A percentile compares a stretch with the other conserved stretches of the same genome.
phyloP scores from a whole-genome alignment of 2,888 invertebrate genomes.

The Dasysyrphus albostriatus region DNA sequence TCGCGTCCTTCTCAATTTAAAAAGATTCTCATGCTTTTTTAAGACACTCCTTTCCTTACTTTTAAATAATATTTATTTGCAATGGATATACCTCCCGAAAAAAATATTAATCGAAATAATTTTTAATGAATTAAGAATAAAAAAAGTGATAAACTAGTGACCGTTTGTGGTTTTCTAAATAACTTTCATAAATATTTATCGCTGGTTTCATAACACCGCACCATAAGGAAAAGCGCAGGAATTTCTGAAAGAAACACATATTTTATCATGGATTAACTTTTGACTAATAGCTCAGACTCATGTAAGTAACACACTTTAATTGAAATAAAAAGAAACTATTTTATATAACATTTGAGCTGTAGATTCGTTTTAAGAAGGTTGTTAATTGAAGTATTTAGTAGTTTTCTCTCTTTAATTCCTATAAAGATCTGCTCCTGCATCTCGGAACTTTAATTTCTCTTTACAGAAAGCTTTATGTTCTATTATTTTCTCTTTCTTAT shows the following conservation, averaged over 20 bases:
- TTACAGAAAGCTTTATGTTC: neutral
- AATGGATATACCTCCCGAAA: neutral
- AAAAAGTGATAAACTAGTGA: neutral
- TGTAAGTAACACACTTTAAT: slow-evolving; percentile 18
- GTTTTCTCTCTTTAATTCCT: neutral
- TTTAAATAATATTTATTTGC: neutral
- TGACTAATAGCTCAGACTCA: slow-evolving; percentile 40
- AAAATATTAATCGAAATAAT: neutral
- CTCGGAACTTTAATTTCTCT: neutral
- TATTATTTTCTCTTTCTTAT: neutral
- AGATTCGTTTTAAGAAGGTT: neutral
- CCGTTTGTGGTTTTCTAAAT: neutral
- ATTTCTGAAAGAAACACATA: slow-evolving; percentile 12
- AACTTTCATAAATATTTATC: slow-evolving; percentile 7
- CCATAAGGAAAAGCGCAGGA: slow-evolving; percentile 19
- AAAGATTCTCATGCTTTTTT: neutral
- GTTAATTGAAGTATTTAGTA: neutral
- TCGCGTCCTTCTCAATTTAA: slow-evolving; percentile 2
- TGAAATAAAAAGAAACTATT: neutral
- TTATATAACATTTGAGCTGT: slow-evolving; percentile 13
- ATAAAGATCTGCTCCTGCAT: neutral
- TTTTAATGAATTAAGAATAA: neutral
- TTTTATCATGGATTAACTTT: slow-evolving; percentile 35
- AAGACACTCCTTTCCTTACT: neutral
- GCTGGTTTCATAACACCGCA: slow-evolving; percentile 32